Evolutionary conservation across 1,140 invertebrate genomes (phyloP), one percentile per base, ranked within the genome.

Genomic region (Orius insidiosus): DNA sequence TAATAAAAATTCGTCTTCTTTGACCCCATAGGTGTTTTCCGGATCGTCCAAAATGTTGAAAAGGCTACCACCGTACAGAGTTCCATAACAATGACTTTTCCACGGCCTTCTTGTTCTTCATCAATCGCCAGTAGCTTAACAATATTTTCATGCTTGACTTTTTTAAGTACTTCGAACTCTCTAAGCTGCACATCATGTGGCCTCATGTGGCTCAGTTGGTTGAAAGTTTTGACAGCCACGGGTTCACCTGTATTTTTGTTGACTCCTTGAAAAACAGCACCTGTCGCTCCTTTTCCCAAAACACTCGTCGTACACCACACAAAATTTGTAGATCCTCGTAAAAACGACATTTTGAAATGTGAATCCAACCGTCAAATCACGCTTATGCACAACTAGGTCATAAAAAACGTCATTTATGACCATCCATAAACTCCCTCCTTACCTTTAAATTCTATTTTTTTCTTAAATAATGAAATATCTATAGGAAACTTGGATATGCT

Each of bases 21-120:
- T 78, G 4, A 98, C 61, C 0, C 93, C 93, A 62, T 88, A 94
- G 0, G 82, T 87, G 60, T 96, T 94, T 63, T 94, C 85, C 1
- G 93, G 92, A 65, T 96, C 88, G 58, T 96, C 90, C 0, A 98
- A 64, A 36, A 96, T 90, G 56, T 88, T 92, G 56, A 94, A 94
- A 0, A 98, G 66, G 62, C 83, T 85, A 1, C 84, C 84, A 2
- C 88, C 92, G 90, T 93, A 59, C 93, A 98, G 0, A 95, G 69
- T 61, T 97, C 92, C 90, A 97, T 96, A 0, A 97, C 85, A 48
- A 97, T 87, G 0, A 97, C 89, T 59, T 93, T 89, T 0, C 85
- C 85, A 18, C 85, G 68, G 0, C 83, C 78, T 59, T 89, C 85
- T 60, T 82, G 74, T 60, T 96, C 90, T 64, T 95, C 87, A 63